A percentile compares a stretch with the other conserved stretches of the same genome.
phyloP scores from a whole-genome alignment of 2,888 invertebrate genomes.

The Sinopyrophorus schimmeli region DNA sequence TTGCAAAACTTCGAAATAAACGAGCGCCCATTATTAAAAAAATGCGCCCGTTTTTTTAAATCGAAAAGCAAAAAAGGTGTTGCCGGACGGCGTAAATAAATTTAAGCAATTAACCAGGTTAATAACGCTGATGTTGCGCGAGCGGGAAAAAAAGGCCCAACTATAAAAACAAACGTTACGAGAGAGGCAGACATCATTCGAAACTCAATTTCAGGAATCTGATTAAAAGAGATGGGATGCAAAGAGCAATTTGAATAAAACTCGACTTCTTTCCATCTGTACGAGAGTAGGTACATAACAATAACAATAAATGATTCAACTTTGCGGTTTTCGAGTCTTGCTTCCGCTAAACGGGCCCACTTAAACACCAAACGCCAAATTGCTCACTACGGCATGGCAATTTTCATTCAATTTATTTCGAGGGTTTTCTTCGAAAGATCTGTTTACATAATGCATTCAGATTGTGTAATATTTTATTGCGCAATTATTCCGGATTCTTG shows the following conservation, averaged over 20 bases:
- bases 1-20: no score
- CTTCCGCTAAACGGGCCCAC: slow-evolving; percentile 18
- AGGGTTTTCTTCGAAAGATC: slow-evolving; percentile 3
- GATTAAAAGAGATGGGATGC: slow-evolving; percentile 27
- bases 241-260: slow-evolving; percentile 26
- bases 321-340: slow-evolving; percentile 20
- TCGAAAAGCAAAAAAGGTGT: no score
- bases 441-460: background rate
- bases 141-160: background rate
- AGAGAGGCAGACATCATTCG: slow-evolving; percentile 11
- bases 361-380: slow-evolving; percentile 20
- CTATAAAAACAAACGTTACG: slow-evolving; percentile 11
- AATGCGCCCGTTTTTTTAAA: no score
- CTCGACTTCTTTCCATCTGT: slow-evolving; percentile 17
- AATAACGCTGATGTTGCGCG: slow-evolving; percentile 1
- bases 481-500: no score
- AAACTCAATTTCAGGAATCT: slow-evolving; percentile 15
- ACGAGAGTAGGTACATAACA: slow-evolving; percentile 26
- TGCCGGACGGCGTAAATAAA: no score
- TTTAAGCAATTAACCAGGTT: slow-evolving; percentile 5
- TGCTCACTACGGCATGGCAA: background rate
- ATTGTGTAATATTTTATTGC: no score
- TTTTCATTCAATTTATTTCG: slow-evolving; percentile 5
- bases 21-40: no score
- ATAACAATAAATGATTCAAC: slow-evolving; percentile 22